phyloP scores from a whole-genome alignment of 2,113 vertebrate genomes.

The Brachionichthys hirsutus region DNA sequence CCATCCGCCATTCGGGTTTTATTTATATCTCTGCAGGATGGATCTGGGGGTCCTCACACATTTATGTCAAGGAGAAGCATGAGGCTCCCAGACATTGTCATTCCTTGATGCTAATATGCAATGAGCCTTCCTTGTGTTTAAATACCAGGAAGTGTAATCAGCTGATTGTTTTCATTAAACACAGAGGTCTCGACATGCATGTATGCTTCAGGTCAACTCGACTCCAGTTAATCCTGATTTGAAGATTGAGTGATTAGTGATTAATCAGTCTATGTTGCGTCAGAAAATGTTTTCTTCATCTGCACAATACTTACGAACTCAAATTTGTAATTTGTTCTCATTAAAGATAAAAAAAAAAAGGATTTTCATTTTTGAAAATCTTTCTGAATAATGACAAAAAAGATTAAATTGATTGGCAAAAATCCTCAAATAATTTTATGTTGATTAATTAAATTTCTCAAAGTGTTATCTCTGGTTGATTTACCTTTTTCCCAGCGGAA shows the following conservation, averaged over 20 bases:
- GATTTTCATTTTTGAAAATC: too few relatives aligned
- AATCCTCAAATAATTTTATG: too few relatives aligned
- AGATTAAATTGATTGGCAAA: too few relatives aligned
- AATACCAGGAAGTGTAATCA: slow-evolving; percentile 9
- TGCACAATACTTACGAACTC: too few relatives aligned
- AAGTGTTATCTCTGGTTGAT: too few relatives aligned
- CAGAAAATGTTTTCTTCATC: neutral
- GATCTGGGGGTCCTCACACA: slow-evolving; percentile 30
- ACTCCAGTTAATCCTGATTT: neutral
- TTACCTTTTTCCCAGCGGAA: too few relatives aligned
- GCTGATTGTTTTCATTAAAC: slow-evolving; percentile 11
- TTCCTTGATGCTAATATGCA: slow-evolving; percentile 10
- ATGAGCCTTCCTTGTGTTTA: slow-evolving; percentile 32
- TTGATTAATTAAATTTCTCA: too few relatives aligned
- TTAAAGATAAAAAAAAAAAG: too few relatives aligned
- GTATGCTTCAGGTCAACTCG: neutral
- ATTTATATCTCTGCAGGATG: slow-evolving; percentile 36
- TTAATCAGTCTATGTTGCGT: neutral
- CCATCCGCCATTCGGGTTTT: slow-evolving; percentile 27
- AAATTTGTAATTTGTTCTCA: too few relatives aligned
- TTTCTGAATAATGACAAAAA: too few relatives aligned
- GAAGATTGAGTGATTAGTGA: neutral
- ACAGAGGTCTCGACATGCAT: neutral
- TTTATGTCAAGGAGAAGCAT: slow-evolving; percentile 36
- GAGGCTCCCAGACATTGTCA: slow-evolving; percentile 4